A percentile compares a stretch with the other conserved stretches of the same genome.
phyloP scores from a whole-genome alignment of 2,797 vertebrate species.

The Eremophila alpestris region DNA sequence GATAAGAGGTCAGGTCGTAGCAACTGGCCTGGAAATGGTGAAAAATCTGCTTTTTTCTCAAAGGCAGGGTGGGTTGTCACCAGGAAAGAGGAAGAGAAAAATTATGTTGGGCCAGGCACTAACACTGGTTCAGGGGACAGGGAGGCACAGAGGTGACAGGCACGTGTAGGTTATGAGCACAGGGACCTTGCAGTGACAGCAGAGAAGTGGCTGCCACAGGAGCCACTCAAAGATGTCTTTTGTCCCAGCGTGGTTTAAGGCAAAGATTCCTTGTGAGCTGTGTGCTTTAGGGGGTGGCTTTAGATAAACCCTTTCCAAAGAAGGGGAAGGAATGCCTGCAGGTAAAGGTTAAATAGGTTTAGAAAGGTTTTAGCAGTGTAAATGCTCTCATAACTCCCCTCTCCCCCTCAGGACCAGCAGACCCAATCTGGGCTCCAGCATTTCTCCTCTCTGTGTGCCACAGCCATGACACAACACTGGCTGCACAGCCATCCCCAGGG shows the following conservation, averaged over 20 bases:
- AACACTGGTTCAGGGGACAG: fast-evolving
- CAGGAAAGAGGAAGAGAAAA: not conserved
- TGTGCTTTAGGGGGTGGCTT: not conserved
- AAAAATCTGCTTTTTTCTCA: not conserved
- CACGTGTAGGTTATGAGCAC: fast-evolving
- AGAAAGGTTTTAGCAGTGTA: fast-evolving
- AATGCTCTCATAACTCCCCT: not conserved
- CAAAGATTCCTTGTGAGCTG: not conserved
- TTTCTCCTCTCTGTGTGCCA: not conserved
- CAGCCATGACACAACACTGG: fast-evolving
- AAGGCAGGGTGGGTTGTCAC: not conserved
- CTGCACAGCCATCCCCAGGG: fast-evolving
- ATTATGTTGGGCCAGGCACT: too few species aligned
- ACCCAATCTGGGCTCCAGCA: fast-evolving
- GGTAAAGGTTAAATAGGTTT: not conserved
- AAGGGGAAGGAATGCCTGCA: not conserved
- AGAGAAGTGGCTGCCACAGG: not conserved
- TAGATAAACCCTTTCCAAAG: not conserved
- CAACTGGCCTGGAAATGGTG: not conserved
- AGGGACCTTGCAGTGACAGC: not conserved
- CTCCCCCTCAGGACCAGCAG: not conserved
- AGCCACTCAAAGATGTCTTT: not conserved
- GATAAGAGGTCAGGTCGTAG: not conserved
- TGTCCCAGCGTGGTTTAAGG: fast-evolving
- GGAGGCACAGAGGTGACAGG: not conserved